Conservation (phyloP, 2,113 vertebrate genomes). For the Corythoichthys intestinalis region DNA sequence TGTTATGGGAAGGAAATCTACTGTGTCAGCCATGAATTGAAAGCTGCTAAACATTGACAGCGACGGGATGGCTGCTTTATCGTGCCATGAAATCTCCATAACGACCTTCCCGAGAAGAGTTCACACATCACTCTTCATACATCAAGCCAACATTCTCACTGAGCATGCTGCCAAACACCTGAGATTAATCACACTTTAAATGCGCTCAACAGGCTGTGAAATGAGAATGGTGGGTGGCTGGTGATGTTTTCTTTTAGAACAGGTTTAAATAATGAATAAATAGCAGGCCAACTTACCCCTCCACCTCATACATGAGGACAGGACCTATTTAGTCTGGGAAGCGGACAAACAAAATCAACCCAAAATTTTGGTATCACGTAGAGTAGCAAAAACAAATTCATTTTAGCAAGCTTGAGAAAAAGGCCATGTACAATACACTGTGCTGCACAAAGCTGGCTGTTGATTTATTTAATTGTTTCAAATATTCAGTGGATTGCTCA, state of each 20-base stretch:
- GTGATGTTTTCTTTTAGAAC: constrained; percentile 41
- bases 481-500: constrained; percentile 46
- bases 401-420: constrained; percentile 14
- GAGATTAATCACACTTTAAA: constrained; percentile 60
- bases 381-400: constrained; percentile 11
- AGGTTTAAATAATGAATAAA: constrained; percentile 41
- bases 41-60: constrained; percentile 18
- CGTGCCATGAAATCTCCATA: constrained; percentile 24
- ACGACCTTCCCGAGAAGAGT: constrained; percentile 22
- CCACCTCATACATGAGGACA: neutral
- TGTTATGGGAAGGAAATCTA: neutral
- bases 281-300: constrained; percentile 14
- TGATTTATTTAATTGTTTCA: constrained; percentile 52
- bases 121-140: constrained; percentile 30
- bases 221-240: constrained; percentile 33
- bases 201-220: constrained; percentile 55
- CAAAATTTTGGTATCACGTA: constrained; percentile 3
- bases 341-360: constrained; percentile 3
- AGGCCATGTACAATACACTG: constrained; percentile 23
- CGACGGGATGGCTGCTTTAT: constrained; percentile 14
- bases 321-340: neutral
- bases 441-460: constrained; percentile 23
- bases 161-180: constrained; percentile 34
- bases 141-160: constrained; percentile 17
- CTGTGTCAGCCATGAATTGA: constrained; percentile 19